phyloP scores from a whole-genome alignment of 2,797 vertebrate genomes.

The Argya squamiceps region DNA sequence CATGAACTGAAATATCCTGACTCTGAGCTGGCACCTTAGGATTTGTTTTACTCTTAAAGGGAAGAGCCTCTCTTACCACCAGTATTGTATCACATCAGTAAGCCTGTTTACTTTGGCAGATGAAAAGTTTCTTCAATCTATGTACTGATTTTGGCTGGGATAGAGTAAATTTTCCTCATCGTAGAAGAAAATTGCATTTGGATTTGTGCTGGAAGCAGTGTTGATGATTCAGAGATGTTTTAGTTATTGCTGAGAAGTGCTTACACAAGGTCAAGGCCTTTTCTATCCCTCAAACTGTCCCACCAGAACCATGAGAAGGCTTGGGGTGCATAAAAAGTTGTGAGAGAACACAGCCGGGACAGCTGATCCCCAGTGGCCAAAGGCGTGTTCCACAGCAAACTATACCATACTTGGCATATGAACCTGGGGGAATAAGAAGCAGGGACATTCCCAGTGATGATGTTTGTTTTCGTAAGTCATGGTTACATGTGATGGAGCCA shows the following conservation, averaged over 20 bases:
- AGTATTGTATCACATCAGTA: neutral
- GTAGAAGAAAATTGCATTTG: neutral
- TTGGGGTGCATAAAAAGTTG: neutral
- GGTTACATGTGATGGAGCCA: neutral
- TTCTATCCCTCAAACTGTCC: neutral
- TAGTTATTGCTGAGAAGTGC: neutral
- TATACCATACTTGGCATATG: accelerated
- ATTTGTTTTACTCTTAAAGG: neutral
- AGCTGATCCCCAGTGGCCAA: neutral
- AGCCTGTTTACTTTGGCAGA: neutral
- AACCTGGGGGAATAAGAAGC: neutral
- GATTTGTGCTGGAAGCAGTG: neutral
- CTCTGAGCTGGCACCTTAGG: neutral
- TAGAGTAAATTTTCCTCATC: neutral
- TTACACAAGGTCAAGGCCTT: neutral
- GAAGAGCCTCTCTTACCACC: neutral
- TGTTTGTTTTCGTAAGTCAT: neutral
- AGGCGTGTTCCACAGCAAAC: neutral
- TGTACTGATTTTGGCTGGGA: neutral
- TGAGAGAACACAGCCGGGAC: neutral
- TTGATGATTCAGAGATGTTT: neutral
- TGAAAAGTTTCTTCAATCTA: neutral
- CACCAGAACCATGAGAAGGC: neutral
- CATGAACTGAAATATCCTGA: neutral
- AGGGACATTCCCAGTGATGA: neutral